phyloP scores from a whole-genome alignment of 2,113 vertebrate genomes.

The Anoura caudifer region DNA sequence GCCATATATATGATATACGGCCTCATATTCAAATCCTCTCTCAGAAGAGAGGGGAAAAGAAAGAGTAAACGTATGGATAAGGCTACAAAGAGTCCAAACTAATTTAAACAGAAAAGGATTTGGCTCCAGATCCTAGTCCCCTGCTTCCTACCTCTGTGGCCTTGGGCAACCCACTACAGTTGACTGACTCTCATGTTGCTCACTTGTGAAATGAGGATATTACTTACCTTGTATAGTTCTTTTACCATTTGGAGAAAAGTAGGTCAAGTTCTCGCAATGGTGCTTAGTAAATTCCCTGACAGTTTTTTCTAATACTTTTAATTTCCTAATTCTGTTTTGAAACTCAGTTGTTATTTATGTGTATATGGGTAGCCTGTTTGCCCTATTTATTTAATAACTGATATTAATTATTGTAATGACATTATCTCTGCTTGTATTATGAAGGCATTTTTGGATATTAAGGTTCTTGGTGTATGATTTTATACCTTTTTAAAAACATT shows the following conservation, averaged over 20 bases:
- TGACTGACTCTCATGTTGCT: neutral
- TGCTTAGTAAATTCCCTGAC: neutral
- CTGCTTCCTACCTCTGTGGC: neutral
- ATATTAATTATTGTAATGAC: neutral
- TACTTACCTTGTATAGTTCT: neutral
- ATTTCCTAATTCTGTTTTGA: constrained; percentile 10
- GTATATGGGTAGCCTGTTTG: neutral
- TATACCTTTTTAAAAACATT: too few species aligned
- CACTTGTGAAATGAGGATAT: neutral
- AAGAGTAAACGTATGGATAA: neutral
- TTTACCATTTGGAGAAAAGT: neutral
- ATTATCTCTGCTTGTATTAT: neutral
- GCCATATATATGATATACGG: neutral
- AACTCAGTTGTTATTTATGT: neutral
- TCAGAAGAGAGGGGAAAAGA: neutral
- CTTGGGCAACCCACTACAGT: neutral
- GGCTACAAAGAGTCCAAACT: neutral
- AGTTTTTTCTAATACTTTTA: neutral
- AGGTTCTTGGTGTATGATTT: neutral
- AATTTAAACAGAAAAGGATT: neutral
- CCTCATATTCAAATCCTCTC: too few species aligned
- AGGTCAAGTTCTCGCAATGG: neutral
- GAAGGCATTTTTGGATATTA: constrained; percentile 19
- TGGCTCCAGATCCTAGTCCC: neutral
- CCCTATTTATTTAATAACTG: neutral